Base-by-base conservation (phyloP, 2,113 vertebrate species). In the Forbesichthys agassizii region DNA sequence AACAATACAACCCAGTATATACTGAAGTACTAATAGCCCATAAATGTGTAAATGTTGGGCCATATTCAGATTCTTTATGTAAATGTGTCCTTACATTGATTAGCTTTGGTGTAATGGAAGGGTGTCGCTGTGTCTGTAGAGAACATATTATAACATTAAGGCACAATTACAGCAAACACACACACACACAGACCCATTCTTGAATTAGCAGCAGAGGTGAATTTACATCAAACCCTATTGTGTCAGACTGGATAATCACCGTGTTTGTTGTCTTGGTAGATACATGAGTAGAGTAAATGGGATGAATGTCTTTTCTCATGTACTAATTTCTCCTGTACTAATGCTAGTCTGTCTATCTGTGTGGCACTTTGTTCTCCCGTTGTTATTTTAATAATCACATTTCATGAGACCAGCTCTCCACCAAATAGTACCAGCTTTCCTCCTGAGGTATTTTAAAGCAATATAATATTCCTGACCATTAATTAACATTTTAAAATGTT, bases 21-120 rank as follows among this genome's bases (percentile, higher is more conserved):
- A 49, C 74, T 78, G 66, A 73, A 79, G 78, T 74, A 70, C 75
- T 84, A 81, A 84, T 82, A 68, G 72, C 83, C 75, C 72, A 81
- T 88, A 78, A 80, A 74, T 74, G 66, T 68, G 72, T 80, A 74
- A 84, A 81, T 55, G 66, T 36, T 57, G 48, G 27, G 69, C 61
- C 7, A 48, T 69, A 75, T 84, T 86, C 80, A 79, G 48, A 48
- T 6, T 60, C 42, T 78, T 80, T 77, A 68, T 73, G 75, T 74
- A 77, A 83, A 84, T 78, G 68, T 71, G 79, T 66, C 80, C 80
- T 72, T 74, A 73, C 72, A 70, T 61, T 71, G 73, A 83, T 68
- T 75, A 58, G 77, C 63, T 74, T 54, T 13, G 4, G 51, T 58
- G 64, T 77, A 79, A 84, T 78, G 84, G 75, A 71, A 72, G 61